Evolutionary conservation across 2,113 vertebrate genomes (phyloP).

Genomic region (Menidia beryllina): DNA sequence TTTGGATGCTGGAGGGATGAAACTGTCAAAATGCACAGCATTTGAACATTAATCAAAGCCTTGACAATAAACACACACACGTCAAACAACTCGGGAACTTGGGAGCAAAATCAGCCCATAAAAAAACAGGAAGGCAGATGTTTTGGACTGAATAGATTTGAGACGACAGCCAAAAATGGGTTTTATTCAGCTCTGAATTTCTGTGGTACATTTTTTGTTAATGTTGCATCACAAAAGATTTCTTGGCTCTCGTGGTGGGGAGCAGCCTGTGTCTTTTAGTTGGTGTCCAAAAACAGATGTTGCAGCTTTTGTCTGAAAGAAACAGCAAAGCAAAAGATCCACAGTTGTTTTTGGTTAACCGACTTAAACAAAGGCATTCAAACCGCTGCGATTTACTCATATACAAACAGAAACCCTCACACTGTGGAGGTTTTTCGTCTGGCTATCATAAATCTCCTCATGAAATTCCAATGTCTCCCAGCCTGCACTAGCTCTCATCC

Average conservation of each 20-base stretch:
- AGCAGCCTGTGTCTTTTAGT: neutral
- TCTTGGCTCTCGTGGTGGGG: constrained; percentile 19
- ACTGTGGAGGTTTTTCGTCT: neutral
- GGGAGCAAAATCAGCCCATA: neutral
- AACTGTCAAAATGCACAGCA: too few relatives aligned
- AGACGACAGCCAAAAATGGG: neutral
- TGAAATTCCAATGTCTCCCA: too few relatives aligned
- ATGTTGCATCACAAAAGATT: constrained; percentile 39
- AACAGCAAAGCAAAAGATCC: neutral
- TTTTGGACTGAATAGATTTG: constrained; percentile 1
- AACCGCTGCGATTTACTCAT: too few relatives aligned
- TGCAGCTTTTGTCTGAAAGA: neutral
- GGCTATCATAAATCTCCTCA: too few relatives aligned
- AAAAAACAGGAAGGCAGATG: neutral
- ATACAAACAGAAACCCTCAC: too few relatives aligned
- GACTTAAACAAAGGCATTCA: neutral
- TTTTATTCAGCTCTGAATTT: constrained; percentile 30
- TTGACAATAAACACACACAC: too few relatives aligned
- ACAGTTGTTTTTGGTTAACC: neutral
- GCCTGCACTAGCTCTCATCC: too few relatives aligned
- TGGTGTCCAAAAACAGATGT: neutral
- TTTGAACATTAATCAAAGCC: neutral
- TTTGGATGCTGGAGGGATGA: too few relatives aligned
- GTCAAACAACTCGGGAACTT: too few relatives aligned
- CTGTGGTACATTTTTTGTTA: constrained; percentile 35